Percentiles rank a stretch among this genome's conserved stretches.
phyloP scores from a whole-genome alignment of 2,797 vertebrate species.

The Furcifer pardalis region DNA sequence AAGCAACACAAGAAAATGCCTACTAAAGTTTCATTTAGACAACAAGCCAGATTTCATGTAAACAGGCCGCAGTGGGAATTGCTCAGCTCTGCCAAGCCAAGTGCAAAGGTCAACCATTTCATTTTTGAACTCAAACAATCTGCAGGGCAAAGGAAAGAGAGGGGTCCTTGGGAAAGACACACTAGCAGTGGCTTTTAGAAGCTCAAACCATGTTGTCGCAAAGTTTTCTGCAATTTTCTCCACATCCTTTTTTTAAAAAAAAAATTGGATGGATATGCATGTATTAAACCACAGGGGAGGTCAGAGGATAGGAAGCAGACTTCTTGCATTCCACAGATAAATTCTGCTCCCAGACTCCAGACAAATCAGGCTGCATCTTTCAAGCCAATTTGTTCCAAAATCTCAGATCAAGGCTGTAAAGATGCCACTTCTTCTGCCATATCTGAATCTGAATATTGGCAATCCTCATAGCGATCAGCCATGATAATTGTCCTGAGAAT shows the following conservation, averaged over 20 bases:
- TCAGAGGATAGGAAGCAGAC: background rate
- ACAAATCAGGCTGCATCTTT: background rate
- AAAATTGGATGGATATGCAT: background rate
- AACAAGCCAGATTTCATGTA: slow-evolving; percentile 37
- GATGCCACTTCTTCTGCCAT: too few relatives aligned
- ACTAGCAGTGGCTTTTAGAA: background rate
- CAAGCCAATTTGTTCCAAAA: background rate
- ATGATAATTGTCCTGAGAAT: too few relatives aligned
- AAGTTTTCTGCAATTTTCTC: background rate
- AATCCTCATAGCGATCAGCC: too few relatives aligned
- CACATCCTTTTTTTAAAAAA: background rate
- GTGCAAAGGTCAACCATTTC: background rate
- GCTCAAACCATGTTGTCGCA: background rate
- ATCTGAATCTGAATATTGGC: too few relatives aligned
- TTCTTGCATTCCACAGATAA: slow-evolving; percentile 9
- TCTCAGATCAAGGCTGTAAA: background rate
- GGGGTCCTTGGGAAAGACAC: background rate
- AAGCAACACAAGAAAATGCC: slow-evolving; percentile 15
- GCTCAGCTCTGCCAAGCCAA: slow-evolving; percentile 17
- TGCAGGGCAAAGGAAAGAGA: background rate
- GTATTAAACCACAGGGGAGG: background rate
- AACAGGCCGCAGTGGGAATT: slow-evolving; percentile 21
- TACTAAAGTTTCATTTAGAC: slow-evolving; percentile 30
- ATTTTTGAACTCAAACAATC: background rate
- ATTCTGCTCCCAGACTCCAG: background rate